These are phyloP conservation scores for Gallinago stenura DNA, from an alignment of 2,797 vertebrate genomes.

Conservation along the genomic window DNA sequence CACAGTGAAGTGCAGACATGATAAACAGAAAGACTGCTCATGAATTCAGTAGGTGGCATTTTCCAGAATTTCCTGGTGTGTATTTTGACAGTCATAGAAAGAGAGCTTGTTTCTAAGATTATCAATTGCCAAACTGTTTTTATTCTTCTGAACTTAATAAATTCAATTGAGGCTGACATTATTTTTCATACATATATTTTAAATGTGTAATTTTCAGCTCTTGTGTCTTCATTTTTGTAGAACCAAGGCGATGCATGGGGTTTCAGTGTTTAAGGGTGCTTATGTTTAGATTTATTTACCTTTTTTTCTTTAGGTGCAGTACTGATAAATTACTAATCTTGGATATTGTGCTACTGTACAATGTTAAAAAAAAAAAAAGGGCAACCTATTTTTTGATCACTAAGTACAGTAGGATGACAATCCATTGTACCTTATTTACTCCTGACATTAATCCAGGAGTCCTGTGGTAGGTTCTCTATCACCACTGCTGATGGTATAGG, in stretches of 20 bases:
- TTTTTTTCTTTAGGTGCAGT: neutral
- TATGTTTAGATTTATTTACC: neutral
- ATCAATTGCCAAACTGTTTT: neutral
- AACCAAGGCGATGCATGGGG: neutral
- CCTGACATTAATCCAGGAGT: neutral
- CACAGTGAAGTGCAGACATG: neutral
- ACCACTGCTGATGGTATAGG: neutral
- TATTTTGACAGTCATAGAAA: constrained; percentile 19
- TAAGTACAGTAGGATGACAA: neutral
- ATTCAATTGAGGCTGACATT: neutral
- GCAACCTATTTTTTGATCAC: neutral
- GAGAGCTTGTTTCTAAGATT: neutral
- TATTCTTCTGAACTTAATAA: neutral
- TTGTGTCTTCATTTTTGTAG: neutral
- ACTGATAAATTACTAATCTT: neutral
- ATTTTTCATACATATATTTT: neutral
- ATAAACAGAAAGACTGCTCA: constrained; percentile 1
- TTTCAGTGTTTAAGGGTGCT: neutral
- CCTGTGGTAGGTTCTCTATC: neutral
- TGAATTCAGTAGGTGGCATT: constrained; percentile 16
- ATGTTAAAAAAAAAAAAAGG: neutral
- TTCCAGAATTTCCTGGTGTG: neutral
- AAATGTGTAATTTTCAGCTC: neutral
- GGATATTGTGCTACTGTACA: neutral
- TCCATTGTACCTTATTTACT: neutral